phyloP scores from a whole-genome alignment of 2,888 invertebrate species.

The Heliconius erato region DNA sequence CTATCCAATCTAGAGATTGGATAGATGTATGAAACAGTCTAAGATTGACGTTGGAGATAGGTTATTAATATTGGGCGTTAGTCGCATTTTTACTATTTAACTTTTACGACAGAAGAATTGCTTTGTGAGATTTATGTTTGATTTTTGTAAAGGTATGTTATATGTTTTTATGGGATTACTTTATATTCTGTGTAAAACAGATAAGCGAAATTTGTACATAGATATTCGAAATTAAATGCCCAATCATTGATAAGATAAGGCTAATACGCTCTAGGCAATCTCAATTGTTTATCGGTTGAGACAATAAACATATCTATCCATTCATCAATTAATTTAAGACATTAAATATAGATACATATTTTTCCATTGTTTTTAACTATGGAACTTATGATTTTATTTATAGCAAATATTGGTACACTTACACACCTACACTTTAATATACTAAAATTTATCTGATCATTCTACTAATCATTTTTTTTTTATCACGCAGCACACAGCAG shows the following conservation, averaged over 20 bases:
- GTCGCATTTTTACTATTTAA: no score
- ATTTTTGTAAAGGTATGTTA: background rate
- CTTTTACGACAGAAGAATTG: no score
- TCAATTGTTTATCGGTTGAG: background rate
- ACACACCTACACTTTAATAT: no score
- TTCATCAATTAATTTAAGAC: background rate
- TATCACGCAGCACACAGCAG: no score
- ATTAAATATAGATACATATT: background rate
- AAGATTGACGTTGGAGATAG: no score
- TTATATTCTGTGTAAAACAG: background rate
- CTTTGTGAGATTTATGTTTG: background rate
- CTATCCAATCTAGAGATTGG: no score
- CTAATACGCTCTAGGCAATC: background rate
- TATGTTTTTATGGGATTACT: background rate
- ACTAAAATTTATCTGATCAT: no score
- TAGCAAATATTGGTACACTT: background rate
- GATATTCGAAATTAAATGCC: background rate
- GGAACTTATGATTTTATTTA: background rate
- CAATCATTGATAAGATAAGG: background rate
- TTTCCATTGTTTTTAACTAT: background rate
- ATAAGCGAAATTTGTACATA: background rate
- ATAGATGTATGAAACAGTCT: no score
- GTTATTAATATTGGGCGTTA: no score
- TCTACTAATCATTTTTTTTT: no score
- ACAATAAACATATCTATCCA: background rate